Evolutionary conservation across 2,113 vertebrate species (phyloP).

Genomic region (Oreochromis tanganicae): DNA sequence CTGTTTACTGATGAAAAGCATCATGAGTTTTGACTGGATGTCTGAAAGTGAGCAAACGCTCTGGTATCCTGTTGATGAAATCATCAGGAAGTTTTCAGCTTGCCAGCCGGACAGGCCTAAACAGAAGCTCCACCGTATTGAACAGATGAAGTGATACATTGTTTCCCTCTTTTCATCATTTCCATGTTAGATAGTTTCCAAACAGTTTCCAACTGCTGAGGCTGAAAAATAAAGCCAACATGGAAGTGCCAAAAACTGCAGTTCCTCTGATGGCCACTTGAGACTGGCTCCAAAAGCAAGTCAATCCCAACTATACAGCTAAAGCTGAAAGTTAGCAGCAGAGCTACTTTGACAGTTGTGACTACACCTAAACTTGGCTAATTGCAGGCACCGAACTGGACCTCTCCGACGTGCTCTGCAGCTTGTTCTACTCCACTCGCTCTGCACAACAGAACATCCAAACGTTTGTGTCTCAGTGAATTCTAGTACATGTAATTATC

Average conservation of each 20-base stretch:
- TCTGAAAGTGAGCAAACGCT: background rate
- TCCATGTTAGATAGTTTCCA: background rate
- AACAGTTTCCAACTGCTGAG: background rate
- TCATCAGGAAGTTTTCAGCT: background rate
- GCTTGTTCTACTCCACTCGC: background rate
- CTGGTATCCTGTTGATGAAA: background rate
- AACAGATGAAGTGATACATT: background rate
- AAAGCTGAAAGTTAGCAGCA: background rate
- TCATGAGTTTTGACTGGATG: background rate
- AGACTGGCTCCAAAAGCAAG: background rate
- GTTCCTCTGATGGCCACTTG: background rate
- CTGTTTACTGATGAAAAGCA: background rate
- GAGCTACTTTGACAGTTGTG: background rate
- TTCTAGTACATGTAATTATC: background rate
- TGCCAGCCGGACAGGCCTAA: background rate
- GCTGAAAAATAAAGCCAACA: background rate
- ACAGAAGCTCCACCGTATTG: background rate
- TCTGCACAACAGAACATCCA: background rate
- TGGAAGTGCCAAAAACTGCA: background rate
- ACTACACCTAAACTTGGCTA: background rate
- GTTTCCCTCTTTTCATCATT: background rate
- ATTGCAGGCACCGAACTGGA: fast-evolving
- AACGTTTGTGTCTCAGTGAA: background rate
- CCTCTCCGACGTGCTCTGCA: background rate
- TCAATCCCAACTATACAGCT: background rate